Evolutionary conservation across 2,113 vertebrate genomes (phyloP), one percentile per base, ranked within the genome.

Genomic region (Elephantulus edwardii): DNA sequence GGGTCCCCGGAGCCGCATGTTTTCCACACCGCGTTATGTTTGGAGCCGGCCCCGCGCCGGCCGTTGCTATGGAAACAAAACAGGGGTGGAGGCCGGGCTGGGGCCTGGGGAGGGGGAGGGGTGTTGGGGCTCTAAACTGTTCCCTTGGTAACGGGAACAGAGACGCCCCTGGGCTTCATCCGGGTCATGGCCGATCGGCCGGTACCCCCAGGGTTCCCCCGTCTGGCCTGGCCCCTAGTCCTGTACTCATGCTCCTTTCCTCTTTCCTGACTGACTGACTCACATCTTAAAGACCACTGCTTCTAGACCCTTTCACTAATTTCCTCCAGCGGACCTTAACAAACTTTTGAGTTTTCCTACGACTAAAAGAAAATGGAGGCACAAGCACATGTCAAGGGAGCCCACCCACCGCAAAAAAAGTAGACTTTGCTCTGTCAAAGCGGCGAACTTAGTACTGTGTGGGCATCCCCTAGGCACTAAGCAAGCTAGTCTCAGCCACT

Each of bases 1-100:
- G 76, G 71, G 81, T 79, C 81, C 96, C 93, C 94, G 90, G 78
- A 46, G 94, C 94, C 60, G 92, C 96, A 94, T 96, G 96, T 94
- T 96, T 96, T 96, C 96, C 96, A 95, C 88, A 60, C 93, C 89
- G 95, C 96, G 96, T 96, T 96, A 96, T 96, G 96, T 91, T 96
- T 96, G 96, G 96, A 96, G 90, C 76, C 9, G 66, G 88, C 94
- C 89, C 80, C 33, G 88, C 89, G 80, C 80, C n/a, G 42, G 93
- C 85, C 66, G 87, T 97, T 90, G 86, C 96, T 84, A 72, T 24
- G 96, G 95, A 89, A 89, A 93, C 93, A 93, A 93, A 95, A 94
- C 95, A 87, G 94, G 91, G 96, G 93, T 94, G 95, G 93, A 66
- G 94, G 93, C 94, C 58, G 33, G 70, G 66, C 84, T 76, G 83